Percentiles rank a stretch among this genome's conserved stretches.
These are phyloP conservation scores for Odocoileus virginianus DNA, from an alignment of 2,113 vertebrate genomes.

Conservation along the genomic window DNA sequence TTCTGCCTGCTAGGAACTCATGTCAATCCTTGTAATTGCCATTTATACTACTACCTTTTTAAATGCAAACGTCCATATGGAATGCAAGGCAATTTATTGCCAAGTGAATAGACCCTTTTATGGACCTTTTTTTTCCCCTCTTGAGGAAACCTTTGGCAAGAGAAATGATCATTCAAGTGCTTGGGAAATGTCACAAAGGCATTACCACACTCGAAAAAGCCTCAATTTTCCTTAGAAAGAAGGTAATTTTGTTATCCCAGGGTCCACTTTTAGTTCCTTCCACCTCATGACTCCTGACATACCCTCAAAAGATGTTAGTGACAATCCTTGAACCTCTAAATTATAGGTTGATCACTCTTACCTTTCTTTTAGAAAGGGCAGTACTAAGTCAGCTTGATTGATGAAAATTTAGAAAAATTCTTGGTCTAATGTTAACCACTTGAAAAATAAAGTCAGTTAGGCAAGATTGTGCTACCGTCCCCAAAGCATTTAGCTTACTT, in stretches of 20 bases:
- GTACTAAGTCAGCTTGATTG: conserved; percentile 31
- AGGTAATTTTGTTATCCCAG: neutral
- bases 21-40: neutral
- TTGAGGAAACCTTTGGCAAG: conserved; percentile 1
- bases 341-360: neutral
- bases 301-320: conserved; percentile 22
- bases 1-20: neutral
- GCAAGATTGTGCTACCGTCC: conserved; percentile 20
- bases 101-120: neutral
- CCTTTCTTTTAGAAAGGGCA: conserved; percentile 45
- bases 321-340: neutral
- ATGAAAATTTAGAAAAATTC: conserved; percentile 22
- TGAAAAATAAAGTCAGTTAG: conserved; percentile 30
- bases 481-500: neutral
- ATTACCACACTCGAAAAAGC: neutral
- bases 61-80: neutral
- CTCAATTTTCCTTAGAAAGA: neutral
- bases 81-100: conserved; percentile 12
- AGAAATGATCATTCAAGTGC: neutral
- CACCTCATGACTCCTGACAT: neutral
- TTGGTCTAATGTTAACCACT: conserved; percentile 8
- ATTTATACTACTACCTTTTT: neutral
- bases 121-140: conserved; percentile 24
- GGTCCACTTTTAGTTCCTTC: neutral
- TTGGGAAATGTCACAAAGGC: neutral